phyloP scores from a whole-genome alignment of 2,888 invertebrate species.

The Drosophila histrio region DNA sequence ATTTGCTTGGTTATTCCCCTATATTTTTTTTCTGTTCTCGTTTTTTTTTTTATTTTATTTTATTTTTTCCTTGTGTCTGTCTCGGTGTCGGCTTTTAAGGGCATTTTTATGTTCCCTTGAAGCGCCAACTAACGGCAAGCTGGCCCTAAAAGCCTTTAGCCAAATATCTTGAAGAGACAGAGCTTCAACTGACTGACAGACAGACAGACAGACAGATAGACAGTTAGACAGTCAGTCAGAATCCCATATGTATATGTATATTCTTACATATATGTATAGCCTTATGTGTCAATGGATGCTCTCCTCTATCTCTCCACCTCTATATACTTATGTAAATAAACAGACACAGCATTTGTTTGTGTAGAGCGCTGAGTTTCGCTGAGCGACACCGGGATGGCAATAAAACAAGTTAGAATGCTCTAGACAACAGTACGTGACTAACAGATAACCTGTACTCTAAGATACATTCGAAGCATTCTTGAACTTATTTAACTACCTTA shows the following conservation, averaged over 20 bases:
- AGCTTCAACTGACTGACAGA: constrained; percentile 35
- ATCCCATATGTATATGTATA: constrained; percentile 25
- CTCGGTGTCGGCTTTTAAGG: constrained; percentile 69
- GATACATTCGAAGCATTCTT: background rate
- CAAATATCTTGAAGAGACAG: constrained; percentile 75
- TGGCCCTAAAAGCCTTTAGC: constrained; percentile 78
- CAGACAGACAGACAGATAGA: constrained; percentile 17
- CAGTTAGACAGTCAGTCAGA: constrained; percentile 24
- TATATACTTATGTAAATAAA: constrained; percentile 70
- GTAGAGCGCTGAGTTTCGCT: constrained; percentile 41
- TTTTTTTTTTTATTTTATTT: constrained; percentile 6
- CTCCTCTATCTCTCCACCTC: background rate
- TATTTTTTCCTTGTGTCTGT: constrained; percentile 32
- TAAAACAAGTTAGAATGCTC: constrained; percentile 41
- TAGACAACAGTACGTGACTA: constrained; percentile 1
- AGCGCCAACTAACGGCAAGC: constrained; percentile 76
- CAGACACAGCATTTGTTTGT: constrained; percentile 64
- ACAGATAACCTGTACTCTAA: constrained; percentile 8
- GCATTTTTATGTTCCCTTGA: constrained; percentile 76
- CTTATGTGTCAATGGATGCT: constrained; percentile 10
- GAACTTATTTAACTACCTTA: background rate
- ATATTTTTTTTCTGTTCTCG: constrained; percentile 9
- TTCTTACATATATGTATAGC: constrained; percentile 14
- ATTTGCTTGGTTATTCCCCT: constrained; percentile 66
- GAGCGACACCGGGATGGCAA: constrained; percentile 63